phyloP scores from a whole-genome alignment of 2,888 invertebrate genomes.

The Pyrgus malvae region DNA sequence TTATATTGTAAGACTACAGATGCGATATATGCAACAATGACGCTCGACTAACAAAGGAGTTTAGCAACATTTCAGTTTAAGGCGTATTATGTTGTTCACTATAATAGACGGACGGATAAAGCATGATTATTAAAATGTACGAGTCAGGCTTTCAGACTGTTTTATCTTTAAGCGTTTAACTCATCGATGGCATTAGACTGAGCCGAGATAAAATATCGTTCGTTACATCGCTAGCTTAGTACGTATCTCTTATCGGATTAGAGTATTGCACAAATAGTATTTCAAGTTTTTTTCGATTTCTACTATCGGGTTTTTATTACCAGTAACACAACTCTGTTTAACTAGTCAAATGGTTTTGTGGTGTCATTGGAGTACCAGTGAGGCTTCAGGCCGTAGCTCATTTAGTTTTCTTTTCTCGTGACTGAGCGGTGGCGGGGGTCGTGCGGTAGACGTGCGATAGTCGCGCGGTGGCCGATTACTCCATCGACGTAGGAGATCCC shows the following conservation, averaged over 20 bases:
- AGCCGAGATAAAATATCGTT: slow-evolving; percentile 8
- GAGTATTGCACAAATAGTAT: slow-evolving; percentile 28
- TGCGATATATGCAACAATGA: slow-evolving; percentile 33
- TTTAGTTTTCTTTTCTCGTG: slow-evolving; percentile 52
- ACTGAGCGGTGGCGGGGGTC: slow-evolving; percentile 27
- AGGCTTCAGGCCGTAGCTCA: slow-evolving; percentile 59
- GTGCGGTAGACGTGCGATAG: background rate
- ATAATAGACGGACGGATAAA: slow-evolving; percentile 33
- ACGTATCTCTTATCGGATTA: slow-evolving; percentile 20
- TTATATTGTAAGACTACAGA: slow-evolving; percentile 36
- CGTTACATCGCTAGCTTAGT: slow-evolving; percentile 16
- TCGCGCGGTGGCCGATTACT: no score
- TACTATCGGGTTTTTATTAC: slow-evolving; percentile 28
- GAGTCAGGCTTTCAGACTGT: slow-evolving; percentile 24
- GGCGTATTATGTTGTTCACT: slow-evolving; percentile 39
- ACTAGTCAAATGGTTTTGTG: slow-evolving; percentile 71
- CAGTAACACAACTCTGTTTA: slow-evolving; percentile 42
- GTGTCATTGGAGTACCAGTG: slow-evolving; percentile 52
- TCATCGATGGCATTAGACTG: slow-evolving; percentile 21
- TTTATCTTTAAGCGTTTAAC: slow-evolving; percentile 19
- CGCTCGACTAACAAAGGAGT: slow-evolving; percentile 47
- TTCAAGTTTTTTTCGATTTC: slow-evolving; percentile 22
- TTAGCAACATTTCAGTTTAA: slow-evolving; percentile 63
- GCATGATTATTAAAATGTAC: slow-evolving; percentile 11
- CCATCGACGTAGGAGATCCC: background rate